These are phyloP conservation scores for Tupaia tana DNA, from an alignment of 2,113 vertebrate species.

Conservation along the genomic window DNA sequence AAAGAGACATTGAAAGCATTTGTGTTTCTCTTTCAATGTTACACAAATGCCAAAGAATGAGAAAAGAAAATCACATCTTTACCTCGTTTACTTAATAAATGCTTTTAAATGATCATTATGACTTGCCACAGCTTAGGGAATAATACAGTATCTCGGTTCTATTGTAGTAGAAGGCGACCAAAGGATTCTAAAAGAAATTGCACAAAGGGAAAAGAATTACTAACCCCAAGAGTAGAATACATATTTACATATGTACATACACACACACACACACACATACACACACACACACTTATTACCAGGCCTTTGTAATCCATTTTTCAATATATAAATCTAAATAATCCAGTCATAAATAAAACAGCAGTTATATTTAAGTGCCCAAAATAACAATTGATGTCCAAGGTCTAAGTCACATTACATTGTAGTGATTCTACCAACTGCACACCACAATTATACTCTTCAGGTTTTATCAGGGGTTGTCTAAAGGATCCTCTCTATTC, in stretches of 20 bases:
- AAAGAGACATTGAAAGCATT: background rate
- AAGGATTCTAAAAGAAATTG: background rate
- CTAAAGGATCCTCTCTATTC: background rate
- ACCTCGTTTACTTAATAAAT: constrained; percentile 53
- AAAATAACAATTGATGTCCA: background rate
- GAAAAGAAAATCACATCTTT: constrained; percentile 56
- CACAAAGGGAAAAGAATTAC: constrained; percentile 13
- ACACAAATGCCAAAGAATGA: constrained; percentile 36
- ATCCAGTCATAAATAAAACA: constrained; percentile 22
- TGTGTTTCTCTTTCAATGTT: constrained; percentile 12
- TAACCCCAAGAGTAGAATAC: background rate
- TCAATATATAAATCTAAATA: constrained; percentile 25
- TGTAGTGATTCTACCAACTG: background rate
- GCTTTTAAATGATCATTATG: background rate
- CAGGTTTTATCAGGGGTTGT: background rate
- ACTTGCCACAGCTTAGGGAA: constrained; percentile 45
- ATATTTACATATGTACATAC: background rate
- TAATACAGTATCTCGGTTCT: background rate
- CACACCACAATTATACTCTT: background rate
- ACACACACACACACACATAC: background rate
- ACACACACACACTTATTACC: background rate
- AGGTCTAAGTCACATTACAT: background rate
- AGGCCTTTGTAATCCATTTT: background rate
- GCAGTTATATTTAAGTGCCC: background rate
- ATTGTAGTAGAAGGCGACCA: background rate